phyloP scores from a whole-genome alignment of 1,140 invertebrate genomes.

The Formica selysi region DNA sequence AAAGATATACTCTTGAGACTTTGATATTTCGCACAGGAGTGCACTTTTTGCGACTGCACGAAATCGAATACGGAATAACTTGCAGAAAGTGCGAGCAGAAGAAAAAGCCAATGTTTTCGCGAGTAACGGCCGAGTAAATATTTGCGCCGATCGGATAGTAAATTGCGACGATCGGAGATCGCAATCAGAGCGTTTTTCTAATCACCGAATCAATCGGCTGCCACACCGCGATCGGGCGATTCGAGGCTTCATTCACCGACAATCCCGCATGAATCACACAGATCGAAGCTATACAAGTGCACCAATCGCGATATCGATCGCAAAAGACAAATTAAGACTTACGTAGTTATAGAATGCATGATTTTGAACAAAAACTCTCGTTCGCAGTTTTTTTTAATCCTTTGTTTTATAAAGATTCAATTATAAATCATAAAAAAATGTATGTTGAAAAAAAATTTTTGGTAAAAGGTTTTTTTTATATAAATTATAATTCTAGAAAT shows the following conservation, averaged over 20 bases:
- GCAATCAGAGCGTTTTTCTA: constrained; percentile 32
- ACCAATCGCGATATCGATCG: not conserved
- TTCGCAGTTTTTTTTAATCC: not conserved
- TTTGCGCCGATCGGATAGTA: constrained; percentile 38
- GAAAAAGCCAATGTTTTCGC: constrained; percentile 30
- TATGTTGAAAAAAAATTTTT: not conserved
- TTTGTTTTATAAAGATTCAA: not conserved
- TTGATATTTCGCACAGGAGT: constrained; percentile 9
- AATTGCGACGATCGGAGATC: constrained; percentile 28
- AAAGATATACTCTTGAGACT: not conserved
- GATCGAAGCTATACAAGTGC: not conserved
- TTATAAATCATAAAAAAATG: not conserved
- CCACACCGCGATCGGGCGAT: not conserved
- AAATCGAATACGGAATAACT: constrained; percentile 7
- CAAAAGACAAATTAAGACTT: not conserved
- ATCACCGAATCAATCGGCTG: constrained; percentile 28
- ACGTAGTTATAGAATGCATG: not conserved
- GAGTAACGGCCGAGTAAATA: constrained; percentile 46
- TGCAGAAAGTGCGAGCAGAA: not conserved
- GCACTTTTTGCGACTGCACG: not conserved
- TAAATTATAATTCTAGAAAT: not conserved
- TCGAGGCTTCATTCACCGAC: constrained; percentile 7
- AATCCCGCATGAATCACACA: not conserved
- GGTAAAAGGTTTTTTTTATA: constrained; percentile 1
- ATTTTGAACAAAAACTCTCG: not conserved